These are phyloP conservation scores for Lepidochitona cinerea DNA, from an alignment of 2,888 invertebrate genomes.

Conservation along the genomic window DNA sequence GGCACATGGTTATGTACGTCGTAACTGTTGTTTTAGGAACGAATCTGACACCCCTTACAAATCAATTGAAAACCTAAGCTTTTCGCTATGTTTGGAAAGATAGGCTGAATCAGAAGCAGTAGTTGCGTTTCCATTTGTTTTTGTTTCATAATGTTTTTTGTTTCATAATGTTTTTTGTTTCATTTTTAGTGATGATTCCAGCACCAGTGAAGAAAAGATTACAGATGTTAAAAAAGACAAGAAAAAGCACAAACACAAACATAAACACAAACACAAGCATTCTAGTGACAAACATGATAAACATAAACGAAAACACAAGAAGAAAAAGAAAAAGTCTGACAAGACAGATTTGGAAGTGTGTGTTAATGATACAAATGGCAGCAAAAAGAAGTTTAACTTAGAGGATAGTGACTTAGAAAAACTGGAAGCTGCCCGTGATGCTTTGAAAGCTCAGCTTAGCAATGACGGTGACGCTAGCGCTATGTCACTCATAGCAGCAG, in stretches of 20 bases:
- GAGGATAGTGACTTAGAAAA: slow-evolving; percentile 63
- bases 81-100: no score
- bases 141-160: no score
- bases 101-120: no score
- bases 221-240: slow-evolving; percentile 42
- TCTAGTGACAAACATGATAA: slow-evolving; percentile 48
- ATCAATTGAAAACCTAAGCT: no score
- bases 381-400: slow-evolving; percentile 22
- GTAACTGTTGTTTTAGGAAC: no score
- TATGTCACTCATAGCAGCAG: slow-evolving; percentile 60
- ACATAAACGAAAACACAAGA: slow-evolving; percentile 51
- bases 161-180: slow-evolving; percentile 11
- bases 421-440: slow-evolving; percentile 67
- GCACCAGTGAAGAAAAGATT: slow-evolving; percentile 30
- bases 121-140: no score
- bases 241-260: slow-evolving; percentile 65
- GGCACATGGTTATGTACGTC: no score
- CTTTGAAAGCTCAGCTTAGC: slow-evolving; percentile 65
- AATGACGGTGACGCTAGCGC: slow-evolving; percentile 42
- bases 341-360: slow-evolving; percentile 10
- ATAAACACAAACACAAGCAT: slow-evolving; percentile 79
- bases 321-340: slow-evolving; percentile 28
- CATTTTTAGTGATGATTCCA: slow-evolving; percentile 46
- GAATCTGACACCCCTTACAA: no score
- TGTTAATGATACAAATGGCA: slow-evolving; percentile 28